phyloP scores from a whole-genome alignment of 2,888 invertebrate genomes.

The Julus scanicus region DNA sequence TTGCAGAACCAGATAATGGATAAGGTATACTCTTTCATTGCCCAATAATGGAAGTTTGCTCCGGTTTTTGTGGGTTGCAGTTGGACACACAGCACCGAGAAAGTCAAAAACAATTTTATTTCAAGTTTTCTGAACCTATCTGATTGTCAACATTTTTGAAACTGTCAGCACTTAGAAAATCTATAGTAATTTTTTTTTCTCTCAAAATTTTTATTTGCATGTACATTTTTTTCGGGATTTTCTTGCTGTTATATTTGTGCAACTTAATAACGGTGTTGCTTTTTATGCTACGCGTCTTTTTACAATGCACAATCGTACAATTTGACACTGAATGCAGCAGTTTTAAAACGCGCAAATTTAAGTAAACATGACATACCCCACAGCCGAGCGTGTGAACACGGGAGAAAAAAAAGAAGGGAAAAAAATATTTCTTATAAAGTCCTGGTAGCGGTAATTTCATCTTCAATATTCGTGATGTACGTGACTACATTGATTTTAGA shows the following conservation, averaged over 20 bases:
- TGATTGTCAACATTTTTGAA: neutral
- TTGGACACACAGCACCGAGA: neutral
- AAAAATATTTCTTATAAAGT: slow-evolving; percentile 48
- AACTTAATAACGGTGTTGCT: slow-evolving; percentile 42
- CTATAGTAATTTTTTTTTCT: slow-evolving; percentile 7
- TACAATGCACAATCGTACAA: slow-evolving; percentile 30
- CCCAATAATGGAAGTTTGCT: too few relatives aligned
- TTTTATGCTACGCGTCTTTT: slow-evolving; percentile 35
- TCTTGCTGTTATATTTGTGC: neutral
- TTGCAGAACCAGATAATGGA: too few relatives aligned
- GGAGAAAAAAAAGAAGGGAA: slow-evolving; percentile 3
- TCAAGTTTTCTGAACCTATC: neutral
- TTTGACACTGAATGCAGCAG: slow-evolving; percentile 6
- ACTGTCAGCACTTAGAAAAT: slow-evolving; percentile 30
- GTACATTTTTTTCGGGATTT: neutral
- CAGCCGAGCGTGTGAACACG: neutral
- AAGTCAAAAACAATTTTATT: neutral
- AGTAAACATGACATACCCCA: slow-evolving; percentile 46
- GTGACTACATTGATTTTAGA: slow-evolving; percentile 53
- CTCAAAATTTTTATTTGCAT: slow-evolving; percentile 15
- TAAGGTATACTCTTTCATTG: too few relatives aligned
- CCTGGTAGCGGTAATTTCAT: slow-evolving; percentile 52
- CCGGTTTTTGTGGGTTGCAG: neutral
- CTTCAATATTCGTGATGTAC: slow-evolving; percentile 54
- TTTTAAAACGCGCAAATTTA: slow-evolving; percentile 46